Base-by-base conservation (phyloP, 2,888 invertebrate species). In the Netelia melanura region DNA sequence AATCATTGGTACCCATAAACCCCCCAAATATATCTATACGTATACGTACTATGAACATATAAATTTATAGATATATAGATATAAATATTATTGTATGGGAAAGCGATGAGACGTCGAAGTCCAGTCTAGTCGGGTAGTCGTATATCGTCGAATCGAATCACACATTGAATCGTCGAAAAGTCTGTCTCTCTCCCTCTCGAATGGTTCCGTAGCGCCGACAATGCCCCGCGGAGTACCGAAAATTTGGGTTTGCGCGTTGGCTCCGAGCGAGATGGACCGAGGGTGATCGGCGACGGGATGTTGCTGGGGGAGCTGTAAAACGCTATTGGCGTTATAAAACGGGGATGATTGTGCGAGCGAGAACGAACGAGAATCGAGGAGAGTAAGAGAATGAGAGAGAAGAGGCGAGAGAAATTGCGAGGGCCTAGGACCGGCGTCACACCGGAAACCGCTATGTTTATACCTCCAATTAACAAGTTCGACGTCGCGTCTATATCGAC, bases 401-500 rank as follows among this genome's bases (percentile, higher is more conserved):
- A 38, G 67, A 54, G 78, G 67, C 25, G 38, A 70, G 77, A 77
- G 62, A 43, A 38, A 80, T 80, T 65, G 64, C 64, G 72, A 67
- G 56, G 58, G 83, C 86, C 86, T 87, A 80, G 67, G 56, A 64
- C 86, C 84, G 86, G 87, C 86, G 87, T 85, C 87, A 77, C 43
- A 25, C 79, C 87, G 91, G 91, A 89, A 91, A 89, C 90, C 86
- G 80, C 84, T 84, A 87, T 90, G 91, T 91, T 91, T 91, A 91
- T 91, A 89, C 88, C 90, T 88, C 88, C 90, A 90, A 91, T 91
- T 91, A 91, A 91, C 91, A 90, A 91, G 91, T 91, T 90, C 86
- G 87, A 71, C 70, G 58, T 68, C 43, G 43, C 23, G 9, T 44
- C 80, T 78, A 72, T 81, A 81, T 78, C 77, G 81, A 84, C 43